Conservation (phyloP, 1,140 invertebrate genomes). For the Vollenhovia emeryi region DNA sequence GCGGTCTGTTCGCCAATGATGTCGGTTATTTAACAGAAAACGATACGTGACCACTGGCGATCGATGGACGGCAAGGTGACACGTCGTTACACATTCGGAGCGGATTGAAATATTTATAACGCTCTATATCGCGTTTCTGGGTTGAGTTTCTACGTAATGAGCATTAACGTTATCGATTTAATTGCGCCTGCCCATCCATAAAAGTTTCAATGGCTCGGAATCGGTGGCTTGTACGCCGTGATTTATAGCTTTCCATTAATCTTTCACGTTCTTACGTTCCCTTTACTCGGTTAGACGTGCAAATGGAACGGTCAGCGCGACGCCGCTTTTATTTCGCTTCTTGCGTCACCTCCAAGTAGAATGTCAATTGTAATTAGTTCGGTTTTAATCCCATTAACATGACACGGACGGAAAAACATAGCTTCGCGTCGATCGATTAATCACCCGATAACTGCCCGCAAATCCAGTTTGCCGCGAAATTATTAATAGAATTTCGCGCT, state of each 20-base stretch:
- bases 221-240: conserved; percentile 10
- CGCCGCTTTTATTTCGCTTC: conserved; percentile 40
- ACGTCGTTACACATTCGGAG: conserved; percentile 58
- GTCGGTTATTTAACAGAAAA: conserved; percentile 64
- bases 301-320: conserved; percentile 1
- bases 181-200: conserved; percentile 42
- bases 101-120: conserved; percentile 68
- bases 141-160: conserved; percentile 47
- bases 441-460: background rate
- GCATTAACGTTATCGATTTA: conserved; percentile 64
- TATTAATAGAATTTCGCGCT: conserved; percentile 8
- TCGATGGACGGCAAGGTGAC: conserved; percentile 63
- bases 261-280: conserved; percentile 55
- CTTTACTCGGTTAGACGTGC: background rate
- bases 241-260: conserved; percentile 60
- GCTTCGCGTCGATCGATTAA: conserved; percentile 39
- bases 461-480: background rate
- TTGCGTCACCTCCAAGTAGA: conserved; percentile 8
- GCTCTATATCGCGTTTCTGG: conserved; percentile 57
- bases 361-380: conserved; percentile 38
- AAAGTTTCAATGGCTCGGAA: conserved; percentile 57
- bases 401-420: conserved; percentile 12
- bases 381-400: conserved; percentile 33
- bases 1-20: conserved; percentile 48
- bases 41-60: conserved; percentile 33